These are phyloP conservation scores for Amphiprion percula DNA, from an alignment of 2,113 vertebrate species.

Conservation along the genomic window DNA sequence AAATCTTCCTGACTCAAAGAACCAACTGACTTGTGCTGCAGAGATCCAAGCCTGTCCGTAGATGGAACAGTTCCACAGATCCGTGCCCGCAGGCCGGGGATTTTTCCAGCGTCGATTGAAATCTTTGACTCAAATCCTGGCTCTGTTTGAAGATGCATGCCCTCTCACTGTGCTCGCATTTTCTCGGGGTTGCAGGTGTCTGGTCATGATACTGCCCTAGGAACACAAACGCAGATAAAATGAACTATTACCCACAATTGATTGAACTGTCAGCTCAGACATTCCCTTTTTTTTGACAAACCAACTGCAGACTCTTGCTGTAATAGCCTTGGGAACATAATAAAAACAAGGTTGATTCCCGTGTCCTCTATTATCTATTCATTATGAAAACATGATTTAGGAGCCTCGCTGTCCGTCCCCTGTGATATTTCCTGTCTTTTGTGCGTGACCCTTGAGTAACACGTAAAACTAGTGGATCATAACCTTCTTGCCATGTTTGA, in stretches of 20 bases:
- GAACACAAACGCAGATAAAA: conserved; percentile 75
- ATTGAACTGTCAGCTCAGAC: conserved; percentile 78
- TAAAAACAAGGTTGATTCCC: conserved; percentile 56
- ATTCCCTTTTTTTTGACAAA: conserved; percentile 39
- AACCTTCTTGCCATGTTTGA: background rate
- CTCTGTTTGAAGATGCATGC: conserved; percentile 72
- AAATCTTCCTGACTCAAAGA: conserved; percentile 43
- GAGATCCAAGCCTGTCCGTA: conserved; percentile 44
- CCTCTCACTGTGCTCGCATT: conserved; percentile 63
- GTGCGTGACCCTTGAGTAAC: conserved; percentile 15
- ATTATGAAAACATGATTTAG: conserved; percentile 53
- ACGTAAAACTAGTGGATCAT: background rate
- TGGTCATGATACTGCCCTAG: conserved; percentile 70
- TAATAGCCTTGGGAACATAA: conserved; percentile 46
- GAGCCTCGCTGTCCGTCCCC: conserved; percentile 22
- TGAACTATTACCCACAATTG: conserved; percentile 77
- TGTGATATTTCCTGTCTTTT: conserved; percentile 23
- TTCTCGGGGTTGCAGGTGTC: conserved; percentile 79
- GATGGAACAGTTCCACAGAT: conserved; percentile 60
- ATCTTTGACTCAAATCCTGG: conserved; percentile 76
- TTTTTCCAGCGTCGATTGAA: conserved; percentile 71
- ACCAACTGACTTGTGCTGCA: conserved; percentile 35
- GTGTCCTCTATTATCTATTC: conserved; percentile 60
- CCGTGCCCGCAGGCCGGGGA: conserved; percentile 64
- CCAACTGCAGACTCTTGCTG: conserved; percentile 42